Percentiles rank a stretch among this genome's conserved stretches.
Evolutionary conservation across 2,113 vertebrate genomes (phyloP).

Genomic region (Buteo buteo): DNA sequence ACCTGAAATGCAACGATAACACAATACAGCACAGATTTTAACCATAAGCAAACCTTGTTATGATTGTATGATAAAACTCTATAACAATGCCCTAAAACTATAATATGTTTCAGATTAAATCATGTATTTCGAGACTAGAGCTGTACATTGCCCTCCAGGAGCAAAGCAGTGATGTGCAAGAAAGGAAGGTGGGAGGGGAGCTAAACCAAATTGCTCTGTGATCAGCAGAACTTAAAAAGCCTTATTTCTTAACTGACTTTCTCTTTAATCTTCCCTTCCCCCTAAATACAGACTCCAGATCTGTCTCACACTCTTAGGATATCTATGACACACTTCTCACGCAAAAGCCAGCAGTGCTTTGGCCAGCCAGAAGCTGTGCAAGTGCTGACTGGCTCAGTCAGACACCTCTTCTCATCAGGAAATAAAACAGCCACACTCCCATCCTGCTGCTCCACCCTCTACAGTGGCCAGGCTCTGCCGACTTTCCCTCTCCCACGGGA

Average conservation of each 20-base stretch:
- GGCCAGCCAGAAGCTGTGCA: not conserved
- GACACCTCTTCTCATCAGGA: not conserved
- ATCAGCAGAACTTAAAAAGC: not conserved
- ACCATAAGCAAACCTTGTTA: not conserved
- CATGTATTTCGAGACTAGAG: not conserved
- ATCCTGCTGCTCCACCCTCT: not conserved
- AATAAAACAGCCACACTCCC: not conserved
- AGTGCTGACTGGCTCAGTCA: not conserved
- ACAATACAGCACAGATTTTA: not conserved
- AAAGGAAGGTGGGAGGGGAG: not conserved
- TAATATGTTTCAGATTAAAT: not conserved
- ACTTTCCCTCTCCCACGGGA: not conserved
- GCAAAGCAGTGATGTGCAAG: not conserved
- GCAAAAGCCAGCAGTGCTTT: not conserved
- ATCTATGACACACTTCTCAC: not conserved
- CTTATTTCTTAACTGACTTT: not conserved
- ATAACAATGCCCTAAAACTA: not conserved
- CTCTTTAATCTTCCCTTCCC: not conserved
- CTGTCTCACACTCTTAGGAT: not conserved
- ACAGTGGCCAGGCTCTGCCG: accelerated
- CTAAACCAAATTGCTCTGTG: not conserved
- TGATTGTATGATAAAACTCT: not conserved
- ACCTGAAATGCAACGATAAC: not conserved
- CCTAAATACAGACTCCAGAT: not conserved
- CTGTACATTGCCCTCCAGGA: not conserved